Conservation (phyloP, 1,140 invertebrate species). For the Aphaenogaster ashmeadi region DNA sequence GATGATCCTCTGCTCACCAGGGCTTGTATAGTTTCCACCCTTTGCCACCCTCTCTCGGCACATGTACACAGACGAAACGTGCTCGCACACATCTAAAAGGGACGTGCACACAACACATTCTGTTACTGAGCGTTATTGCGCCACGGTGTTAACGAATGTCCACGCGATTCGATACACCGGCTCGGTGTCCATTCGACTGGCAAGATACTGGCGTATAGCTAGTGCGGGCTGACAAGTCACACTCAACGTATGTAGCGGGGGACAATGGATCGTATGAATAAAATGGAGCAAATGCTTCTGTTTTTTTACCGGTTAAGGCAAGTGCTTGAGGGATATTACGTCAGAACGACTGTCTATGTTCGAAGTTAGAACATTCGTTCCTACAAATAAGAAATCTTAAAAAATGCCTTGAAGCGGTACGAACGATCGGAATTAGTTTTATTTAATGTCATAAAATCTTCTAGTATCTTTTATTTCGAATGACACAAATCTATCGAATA, state of each 20-base stretch:
- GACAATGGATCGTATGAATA: constrained; percentile 43
- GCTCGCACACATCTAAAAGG: constrained; percentile 53
- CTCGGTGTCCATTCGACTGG: constrained; percentile 56
- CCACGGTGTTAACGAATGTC: constrained; percentile 59
- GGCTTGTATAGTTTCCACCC: constrained; percentile 73
- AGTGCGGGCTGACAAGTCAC: constrained; percentile 39
- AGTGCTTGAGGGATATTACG: neutral
- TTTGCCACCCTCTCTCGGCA: constrained; percentile 61
- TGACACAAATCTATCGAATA: neutral
- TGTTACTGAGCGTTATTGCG: constrained; percentile 35
- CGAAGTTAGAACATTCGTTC: constrained; percentile 10
- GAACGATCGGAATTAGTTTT: neutral
- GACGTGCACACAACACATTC: constrained; percentile 33
- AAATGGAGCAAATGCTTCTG: constrained; percentile 30
- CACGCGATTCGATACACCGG: constrained; percentile 62
- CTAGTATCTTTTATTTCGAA: neutral
- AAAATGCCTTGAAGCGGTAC: neutral
- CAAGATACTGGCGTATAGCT: constrained; percentile 37
- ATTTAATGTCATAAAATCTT: neutral
- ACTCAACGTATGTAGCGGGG: constrained; percentile 19
- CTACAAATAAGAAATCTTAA: neutral
- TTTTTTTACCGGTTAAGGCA: constrained; percentile 2
- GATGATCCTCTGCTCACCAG: constrained; percentile 79
- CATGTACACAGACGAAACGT: constrained; percentile 49
- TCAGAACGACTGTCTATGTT: too few species aligned